These are phyloP conservation scores for Listronotus oregonensis DNA, from an alignment of 1,140 invertebrate species.

Conservation along the genomic window DNA sequence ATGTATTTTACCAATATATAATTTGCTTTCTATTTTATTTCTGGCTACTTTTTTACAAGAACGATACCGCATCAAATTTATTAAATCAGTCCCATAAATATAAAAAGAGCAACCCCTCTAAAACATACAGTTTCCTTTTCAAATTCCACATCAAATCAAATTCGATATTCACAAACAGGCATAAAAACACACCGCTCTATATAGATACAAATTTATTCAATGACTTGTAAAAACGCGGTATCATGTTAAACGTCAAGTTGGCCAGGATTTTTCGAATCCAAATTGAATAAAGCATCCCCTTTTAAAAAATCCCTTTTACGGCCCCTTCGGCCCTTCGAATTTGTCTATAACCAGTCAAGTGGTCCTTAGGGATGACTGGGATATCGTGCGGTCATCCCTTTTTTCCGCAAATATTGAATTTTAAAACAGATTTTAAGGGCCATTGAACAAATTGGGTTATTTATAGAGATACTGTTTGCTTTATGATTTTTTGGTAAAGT, in stretches of 20 bases:
- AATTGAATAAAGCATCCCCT: slow-evolving; percentile 23
- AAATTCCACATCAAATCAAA: neutral
- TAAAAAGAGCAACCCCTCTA: too few relatives aligned
- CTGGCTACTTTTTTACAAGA: too few relatives aligned
- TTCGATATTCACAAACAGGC: slow-evolving; percentile 19
- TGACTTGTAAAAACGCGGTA: slow-evolving; percentile 37
- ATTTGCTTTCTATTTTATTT: too few relatives aligned
- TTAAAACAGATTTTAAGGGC: slow-evolving; percentile 38
- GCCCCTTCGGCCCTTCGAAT: slow-evolving; percentile 24
- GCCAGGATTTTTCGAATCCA: slow-evolving; percentile 24
- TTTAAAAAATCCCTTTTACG: slow-evolving; percentile 28
- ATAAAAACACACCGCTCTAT: slow-evolving; percentile 26
- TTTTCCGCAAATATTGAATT: slow-evolving; percentile 39
- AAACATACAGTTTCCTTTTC: too few relatives aligned
- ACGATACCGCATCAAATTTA: too few relatives aligned
- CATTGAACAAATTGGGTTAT: slow-evolving; percentile 37
- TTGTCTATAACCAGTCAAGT: slow-evolving; percentile 38
- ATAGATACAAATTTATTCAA: slow-evolving; percentile 39
- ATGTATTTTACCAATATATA: too few relatives aligned
- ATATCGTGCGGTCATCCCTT: slow-evolving; percentile 34
- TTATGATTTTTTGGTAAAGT: too few relatives aligned
- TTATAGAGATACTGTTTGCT: slow-evolving; percentile 35
- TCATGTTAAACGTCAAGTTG: slow-evolving; percentile 38
- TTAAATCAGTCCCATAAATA: too few relatives aligned
- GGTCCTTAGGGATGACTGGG: slow-evolving; percentile 28